Conservation (phyloP, 2,888 invertebrate genomes). For the Chalcis sispes region DNA sequence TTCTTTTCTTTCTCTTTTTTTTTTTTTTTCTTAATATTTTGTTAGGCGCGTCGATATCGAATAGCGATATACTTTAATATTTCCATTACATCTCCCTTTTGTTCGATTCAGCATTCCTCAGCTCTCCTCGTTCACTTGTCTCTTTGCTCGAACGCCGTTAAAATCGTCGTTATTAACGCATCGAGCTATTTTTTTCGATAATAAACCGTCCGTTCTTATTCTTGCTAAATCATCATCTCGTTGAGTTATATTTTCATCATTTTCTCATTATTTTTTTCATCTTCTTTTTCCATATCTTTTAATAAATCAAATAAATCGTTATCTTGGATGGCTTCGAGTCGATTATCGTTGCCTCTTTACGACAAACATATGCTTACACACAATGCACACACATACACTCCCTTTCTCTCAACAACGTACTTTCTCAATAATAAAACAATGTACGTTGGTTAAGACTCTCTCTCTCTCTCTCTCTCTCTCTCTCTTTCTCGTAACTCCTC, state of each 20-base stretch:
- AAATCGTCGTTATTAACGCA: not conserved
- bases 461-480: no score
- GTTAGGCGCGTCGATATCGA: slow-evolving; percentile 36
- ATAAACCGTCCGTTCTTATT: no score
- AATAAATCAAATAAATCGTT: not conserved
- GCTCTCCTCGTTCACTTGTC: not conserved
- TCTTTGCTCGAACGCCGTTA: not conserved
- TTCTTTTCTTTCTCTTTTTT: slow-evolving; percentile 2
- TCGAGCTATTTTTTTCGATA: not conserved
- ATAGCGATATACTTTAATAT: not conserved
- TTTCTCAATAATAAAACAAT: no score
- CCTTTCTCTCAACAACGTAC: not conserved
- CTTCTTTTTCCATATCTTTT: not conserved
- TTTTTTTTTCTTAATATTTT: no score
- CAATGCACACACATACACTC: not conserved
- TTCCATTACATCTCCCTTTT: not conserved
- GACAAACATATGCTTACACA: not conserved
- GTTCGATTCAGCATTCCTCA: not conserved
- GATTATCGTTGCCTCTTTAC: slow-evolving; percentile 22
- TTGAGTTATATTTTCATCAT: not conserved
- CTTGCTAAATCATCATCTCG: no score
- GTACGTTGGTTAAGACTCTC: no score
- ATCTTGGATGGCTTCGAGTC: slow-evolving; percentile 46
- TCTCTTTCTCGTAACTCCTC: no score
- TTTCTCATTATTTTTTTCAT: not conserved